Base-by-base conservation (phyloP, 2,797 vertebrate genomes). In the Vultur gryphus region DNA sequence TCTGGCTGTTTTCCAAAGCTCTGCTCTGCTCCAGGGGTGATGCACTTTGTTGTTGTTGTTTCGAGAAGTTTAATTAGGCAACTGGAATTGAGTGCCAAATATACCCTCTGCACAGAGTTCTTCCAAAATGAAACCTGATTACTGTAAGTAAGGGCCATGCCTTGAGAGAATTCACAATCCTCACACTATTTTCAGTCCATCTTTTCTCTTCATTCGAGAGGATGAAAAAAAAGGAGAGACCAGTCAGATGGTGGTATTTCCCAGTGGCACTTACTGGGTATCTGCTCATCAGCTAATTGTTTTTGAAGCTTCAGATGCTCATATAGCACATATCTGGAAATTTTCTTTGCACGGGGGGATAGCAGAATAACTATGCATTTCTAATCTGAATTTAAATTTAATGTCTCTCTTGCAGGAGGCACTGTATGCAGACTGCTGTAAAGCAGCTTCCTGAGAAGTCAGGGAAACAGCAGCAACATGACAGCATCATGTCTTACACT, bases 121-220 rank as follows among this genome's bases (percentile, higher is more conserved):
- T 91, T 80, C 61, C 35, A 78, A 92, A 91, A 93, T 48, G 87
- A 95, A 91, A 55, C 26, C 43, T 17, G 44, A 85, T 92, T 91
- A 83, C n/a, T 55, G 3, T 73, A 85, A 87, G 59, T 61, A 85
- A 89, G 55, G 37, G 31, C n/a, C 48, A 43, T 55, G 44, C 33
- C 61, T 85, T 69, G n/a, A 83, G 78, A 92, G 24, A 89, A 89
- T 85, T 78, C 87, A 41, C n/a, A 80, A 49, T 29, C 41, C 18
- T 85, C 11, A 57, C 21, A 6, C 21, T 71, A 54, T 67, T 89
- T 83, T 66, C 64, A 65, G 43, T 57, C 21, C 39, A 69, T 33
- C 13, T 93, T 87, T 89, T 80, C 24, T 66, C 83, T 70, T 82
- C 13, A 25, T 39, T 82, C 16, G 33, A 13, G 6, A 76, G 16